These are phyloP conservation scores for Drosophila gaucha DNA, from an alignment of 2,888 invertebrate species.

Conservation along the genomic window DNA sequence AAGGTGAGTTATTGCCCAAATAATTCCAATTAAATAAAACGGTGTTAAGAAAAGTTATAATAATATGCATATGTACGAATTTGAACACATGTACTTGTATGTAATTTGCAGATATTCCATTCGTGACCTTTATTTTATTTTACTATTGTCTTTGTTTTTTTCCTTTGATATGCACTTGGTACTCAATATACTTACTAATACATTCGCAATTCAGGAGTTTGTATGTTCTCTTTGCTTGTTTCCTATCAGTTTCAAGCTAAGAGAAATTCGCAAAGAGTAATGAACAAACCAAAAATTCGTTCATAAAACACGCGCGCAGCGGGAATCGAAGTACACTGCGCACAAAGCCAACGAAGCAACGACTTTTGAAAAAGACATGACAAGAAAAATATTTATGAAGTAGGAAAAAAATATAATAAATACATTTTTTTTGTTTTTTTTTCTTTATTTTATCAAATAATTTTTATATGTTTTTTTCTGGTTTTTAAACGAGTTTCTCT, in stretches of 20 bases:
- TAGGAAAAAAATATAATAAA: not conserved
- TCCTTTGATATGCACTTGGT: too few species aligned
- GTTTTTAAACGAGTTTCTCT: conserved; percentile 67
- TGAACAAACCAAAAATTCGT: not conserved
- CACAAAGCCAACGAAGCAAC: not conserved
- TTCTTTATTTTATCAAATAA: conserved; percentile 75
- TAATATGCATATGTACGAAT: not conserved
- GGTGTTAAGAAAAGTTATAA: not conserved
- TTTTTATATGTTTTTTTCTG: conserved; percentile 48
- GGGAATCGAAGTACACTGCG: not conserved
- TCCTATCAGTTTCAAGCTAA: not conserved
- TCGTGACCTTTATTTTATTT: not conserved
- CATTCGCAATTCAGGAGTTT: not conserved
- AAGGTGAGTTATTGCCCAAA: not conserved
- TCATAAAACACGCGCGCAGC: not conserved
- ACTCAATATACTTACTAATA: too few species aligned
- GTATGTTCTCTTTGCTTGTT: not conserved
- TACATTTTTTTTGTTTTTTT: conserved; percentile 34
- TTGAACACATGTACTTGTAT: not conserved
- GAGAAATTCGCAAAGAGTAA: not conserved
- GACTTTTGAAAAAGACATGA: not conserved
- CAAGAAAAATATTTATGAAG: not conserved
- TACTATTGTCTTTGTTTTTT: not conserved
- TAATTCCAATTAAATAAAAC: not conserved
- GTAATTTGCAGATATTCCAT: not conserved